Percentiles rank a stretch among this genome's conserved stretches.
phyloP scores from a whole-genome alignment of 2,113 vertebrate species.

The Colaptes auratus region DNA sequence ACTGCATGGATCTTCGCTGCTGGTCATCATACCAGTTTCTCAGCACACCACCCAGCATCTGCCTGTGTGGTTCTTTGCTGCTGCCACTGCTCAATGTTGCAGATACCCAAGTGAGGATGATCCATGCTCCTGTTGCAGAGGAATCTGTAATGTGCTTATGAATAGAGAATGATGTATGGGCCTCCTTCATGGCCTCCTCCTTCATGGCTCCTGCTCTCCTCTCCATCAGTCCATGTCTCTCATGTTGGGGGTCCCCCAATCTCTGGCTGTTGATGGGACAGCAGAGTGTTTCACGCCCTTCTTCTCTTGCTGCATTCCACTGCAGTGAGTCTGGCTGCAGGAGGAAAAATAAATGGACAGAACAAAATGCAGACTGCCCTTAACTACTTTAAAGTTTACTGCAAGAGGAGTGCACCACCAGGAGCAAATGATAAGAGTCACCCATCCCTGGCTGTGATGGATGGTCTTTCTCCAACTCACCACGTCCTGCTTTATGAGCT shows the following conservation, averaged over 20 bases:
- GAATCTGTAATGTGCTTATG: slow-evolving; percentile 29
- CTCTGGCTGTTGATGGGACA: background rate
- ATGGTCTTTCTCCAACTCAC: slow-evolving; percentile 9
- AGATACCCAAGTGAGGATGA: slow-evolving; percentile 50
- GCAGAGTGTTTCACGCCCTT: background rate
- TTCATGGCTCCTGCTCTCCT: too few species aligned
- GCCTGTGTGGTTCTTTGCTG: slow-evolving; percentile 12
- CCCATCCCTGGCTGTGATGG: slow-evolving; percentile 50
- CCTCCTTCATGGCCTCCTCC: too few species aligned
- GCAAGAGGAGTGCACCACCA: slow-evolving; percentile 7
- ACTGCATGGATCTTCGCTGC: background rate
- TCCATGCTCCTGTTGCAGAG: background rate
- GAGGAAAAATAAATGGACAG: background rate
- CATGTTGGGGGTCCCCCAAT: too few species aligned
- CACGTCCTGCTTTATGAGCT: slow-evolving; percentile 10
- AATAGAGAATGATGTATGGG: slow-evolving; percentile 39
- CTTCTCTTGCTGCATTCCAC: background rate
- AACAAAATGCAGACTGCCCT: background rate
- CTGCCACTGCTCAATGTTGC: slow-evolving; percentile 2
- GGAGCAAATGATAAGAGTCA: slow-evolving; percentile 21
- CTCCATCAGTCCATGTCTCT: too few species aligned
- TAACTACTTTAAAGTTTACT: slow-evolving; percentile 15
- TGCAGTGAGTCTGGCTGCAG: background rate
- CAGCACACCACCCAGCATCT: background rate
- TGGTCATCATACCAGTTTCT: slow-evolving; percentile 1